Percentiles rank a stretch among this genome's conserved stretches.
Evolutionary conservation across 1,140 invertebrate genomes (phyloP).

Genomic region (Trissolcus basalis): DNA sequence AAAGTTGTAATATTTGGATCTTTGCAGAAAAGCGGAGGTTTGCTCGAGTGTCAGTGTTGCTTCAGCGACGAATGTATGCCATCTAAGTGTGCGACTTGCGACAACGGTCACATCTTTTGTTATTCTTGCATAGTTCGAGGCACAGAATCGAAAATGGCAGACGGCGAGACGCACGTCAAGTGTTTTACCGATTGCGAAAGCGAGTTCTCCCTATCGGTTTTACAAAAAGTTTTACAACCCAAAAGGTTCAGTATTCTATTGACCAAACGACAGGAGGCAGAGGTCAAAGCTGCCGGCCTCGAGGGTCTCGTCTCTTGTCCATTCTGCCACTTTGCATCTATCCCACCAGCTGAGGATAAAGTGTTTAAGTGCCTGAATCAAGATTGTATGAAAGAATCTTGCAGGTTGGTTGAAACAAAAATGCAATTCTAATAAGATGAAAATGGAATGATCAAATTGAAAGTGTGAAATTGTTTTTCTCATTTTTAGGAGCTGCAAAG

Average conservation of each 20-base stretch:
- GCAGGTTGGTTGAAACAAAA: slow-evolving; percentile 67
- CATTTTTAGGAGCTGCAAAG: slow-evolving; percentile 76
- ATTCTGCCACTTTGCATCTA: slow-evolving; percentile 81
- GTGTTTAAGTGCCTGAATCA: slow-evolving; percentile 81
- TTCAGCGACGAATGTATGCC: slow-evolving; percentile 79
- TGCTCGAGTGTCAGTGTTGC: slow-evolving; percentile 78
- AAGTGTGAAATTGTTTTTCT: no score
- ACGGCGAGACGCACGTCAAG: slow-evolving; percentile 75
- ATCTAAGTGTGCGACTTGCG: slow-evolving; percentile 78
- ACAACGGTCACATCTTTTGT: slow-evolving; percentile 79
- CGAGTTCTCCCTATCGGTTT: slow-evolving; percentile 72
- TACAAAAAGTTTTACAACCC: slow-evolving; percentile 76
- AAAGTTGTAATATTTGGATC: no score
- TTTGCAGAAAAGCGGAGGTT: slow-evolving; percentile 67
- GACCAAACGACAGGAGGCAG: slow-evolving; percentile 77
- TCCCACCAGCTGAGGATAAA: slow-evolving; percentile 78
- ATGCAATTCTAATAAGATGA: no score
- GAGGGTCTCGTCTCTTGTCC: slow-evolving; percentile 81
- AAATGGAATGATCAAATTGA: no score
- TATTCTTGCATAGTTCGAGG: slow-evolving; percentile 76
- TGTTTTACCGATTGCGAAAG: slow-evolving; percentile 76
- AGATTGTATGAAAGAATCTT: slow-evolving; percentile 81
- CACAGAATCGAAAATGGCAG: slow-evolving; percentile 76
- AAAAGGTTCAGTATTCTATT: slow-evolving; percentile 77
- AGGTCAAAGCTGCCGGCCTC: slow-evolving; percentile 79